Base-by-base conservation (phyloP, 1,140 invertebrate species). In the Leptinotarsa defecta region DNA sequence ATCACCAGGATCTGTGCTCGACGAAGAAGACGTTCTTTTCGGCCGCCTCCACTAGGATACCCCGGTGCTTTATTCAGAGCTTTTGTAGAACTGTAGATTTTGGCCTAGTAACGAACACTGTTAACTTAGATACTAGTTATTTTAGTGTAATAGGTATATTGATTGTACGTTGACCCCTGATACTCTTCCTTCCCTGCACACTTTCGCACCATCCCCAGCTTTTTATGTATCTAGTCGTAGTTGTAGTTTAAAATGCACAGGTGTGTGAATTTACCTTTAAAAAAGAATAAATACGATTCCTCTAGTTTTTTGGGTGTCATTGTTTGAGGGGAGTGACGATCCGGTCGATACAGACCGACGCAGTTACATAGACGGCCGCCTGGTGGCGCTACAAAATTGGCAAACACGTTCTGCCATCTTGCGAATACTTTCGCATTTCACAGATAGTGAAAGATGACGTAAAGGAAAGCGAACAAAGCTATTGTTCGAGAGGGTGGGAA, bases 221-320 rank as follows among this genome's bases (percentile, higher is more conserved):
- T 77, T 77, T 65, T 6, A 77, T 77, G 76, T 77, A 72, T 20
- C 64, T 75, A 74, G 75, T 68, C 73, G 75, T 76, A 76, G 71
- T 70, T 64, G 20, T 24, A 71, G 34, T 11, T 43, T 11, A 11
- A 43, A 61, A 43, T 49, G 27, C 74, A 71, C 61, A 65, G 34
- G 61, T 63, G 19, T 63, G 19, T 17, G 4, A 64, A 3, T 20
- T 65, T 71, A 61, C 70, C 5, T 22, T 34, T 73, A n/a, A 5
- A 15, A 17, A n/a, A 3, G 64, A 65, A 34, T 24, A 65, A 65
- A 65, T 34, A 20, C 20, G 20, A 71, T 57, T 61, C 20, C 22
- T 20, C 6, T 20, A 24, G 13, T 69, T 48, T 61, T 71, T 57
- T 71, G 20, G 52, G 19, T 71, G 52, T 73, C 71, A 73, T 73